These are phyloP conservation scores for Macropus fuliginosus DNA, from an alignment of 2,797 vertebrate genomes.

Conservation along the genomic window DNA sequence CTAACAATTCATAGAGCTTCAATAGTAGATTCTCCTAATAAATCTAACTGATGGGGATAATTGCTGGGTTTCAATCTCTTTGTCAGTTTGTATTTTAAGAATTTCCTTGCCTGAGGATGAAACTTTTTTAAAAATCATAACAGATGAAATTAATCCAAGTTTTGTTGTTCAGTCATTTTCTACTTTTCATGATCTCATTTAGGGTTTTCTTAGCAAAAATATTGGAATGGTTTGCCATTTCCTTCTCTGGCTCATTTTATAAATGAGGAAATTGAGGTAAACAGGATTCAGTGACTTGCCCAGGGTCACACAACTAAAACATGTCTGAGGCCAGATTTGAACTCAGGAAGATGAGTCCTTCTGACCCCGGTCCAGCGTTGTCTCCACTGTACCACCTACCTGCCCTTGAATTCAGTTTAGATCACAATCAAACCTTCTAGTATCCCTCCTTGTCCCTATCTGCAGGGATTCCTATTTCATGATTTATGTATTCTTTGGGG, in stretches of 20 bases:
- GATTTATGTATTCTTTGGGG: not conserved
- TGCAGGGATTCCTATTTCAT: not conserved
- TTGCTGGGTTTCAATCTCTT: constrained; percentile 3
- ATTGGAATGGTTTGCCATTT: not conserved
- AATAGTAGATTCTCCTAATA: not conserved
- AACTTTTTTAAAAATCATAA: constrained; percentile 35
- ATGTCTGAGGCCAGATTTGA: not conserved
- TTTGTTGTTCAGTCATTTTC: not conserved
- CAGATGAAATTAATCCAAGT: not conserved
- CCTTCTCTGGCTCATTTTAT: not conserved
- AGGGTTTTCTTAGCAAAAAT: not conserved
- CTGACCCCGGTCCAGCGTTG: not conserved
- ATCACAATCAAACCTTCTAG: constrained; percentile 26
- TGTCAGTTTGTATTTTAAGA: constrained; percentile 51
- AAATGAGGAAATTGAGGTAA: not conserved
- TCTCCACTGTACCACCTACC: not conserved
- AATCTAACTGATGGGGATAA: not conserved
- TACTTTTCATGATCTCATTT: not conserved
- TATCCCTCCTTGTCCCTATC: not conserved
- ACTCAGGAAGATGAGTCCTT: not conserved
- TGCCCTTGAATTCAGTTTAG: constrained; percentile 6
- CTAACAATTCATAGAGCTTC: not conserved
- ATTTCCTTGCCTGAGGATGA: constrained; percentile 47
- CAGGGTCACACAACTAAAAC: not conserved
- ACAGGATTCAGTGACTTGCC: not conserved